Evolutionary conservation across 2,797 vertebrate genomes (phyloP), one percentile per base, ranked within the genome.

Genomic region (Oryzias sinensis): DNA sequence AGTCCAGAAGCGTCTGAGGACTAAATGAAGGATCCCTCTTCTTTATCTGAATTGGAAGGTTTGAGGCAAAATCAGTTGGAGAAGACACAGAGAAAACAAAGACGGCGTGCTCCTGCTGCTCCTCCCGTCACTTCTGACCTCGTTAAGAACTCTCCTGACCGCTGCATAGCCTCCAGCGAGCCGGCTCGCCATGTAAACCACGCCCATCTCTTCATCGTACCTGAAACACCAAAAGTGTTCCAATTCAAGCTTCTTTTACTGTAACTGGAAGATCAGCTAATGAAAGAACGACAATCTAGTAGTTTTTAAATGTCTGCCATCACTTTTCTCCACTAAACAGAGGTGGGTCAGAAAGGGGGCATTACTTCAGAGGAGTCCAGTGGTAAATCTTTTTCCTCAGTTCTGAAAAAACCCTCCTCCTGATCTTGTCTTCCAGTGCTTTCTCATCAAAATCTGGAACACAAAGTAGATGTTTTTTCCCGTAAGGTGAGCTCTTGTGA

Each of bases 121-220:
- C 18, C 46, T 9, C 0, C 43, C 5, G 57, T 17, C 25, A 24
- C n/a, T 47, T 53, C 11, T 37, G 51, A 96, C 95, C 93, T 96
- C 95, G 57, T 94, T 90, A 4, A 96, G 65, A 17, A 89, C 92
- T 79, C 94, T 92, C 70, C 76, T 89, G 65, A 94, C 89, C 1
- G 94, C 94, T 9, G 94, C 93, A 22, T 93, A 95, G 52, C 92
- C 89, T 4, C 93, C 94, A 43, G 93, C 94, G 42, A 97, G 83
- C 20, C 94, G 90, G 49, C 94, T 89, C 1, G 90, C 93, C 93
- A 95, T 89, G 75, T 95, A 97, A 1, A 95, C 69, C 70, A 94
- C 65, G 1, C 89, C 88, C 3, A 93, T 61, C n/a, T 93, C 90
- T 29, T 92, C 90, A 52, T 87, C 79, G 6, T 92, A 97, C 64